A percentile compares a stretch with the other conserved stretches of the same genome.
Conservation (phyloP, 2,888 invertebrate genomes). For the Leptinotarsa peninsularis region DNA sequence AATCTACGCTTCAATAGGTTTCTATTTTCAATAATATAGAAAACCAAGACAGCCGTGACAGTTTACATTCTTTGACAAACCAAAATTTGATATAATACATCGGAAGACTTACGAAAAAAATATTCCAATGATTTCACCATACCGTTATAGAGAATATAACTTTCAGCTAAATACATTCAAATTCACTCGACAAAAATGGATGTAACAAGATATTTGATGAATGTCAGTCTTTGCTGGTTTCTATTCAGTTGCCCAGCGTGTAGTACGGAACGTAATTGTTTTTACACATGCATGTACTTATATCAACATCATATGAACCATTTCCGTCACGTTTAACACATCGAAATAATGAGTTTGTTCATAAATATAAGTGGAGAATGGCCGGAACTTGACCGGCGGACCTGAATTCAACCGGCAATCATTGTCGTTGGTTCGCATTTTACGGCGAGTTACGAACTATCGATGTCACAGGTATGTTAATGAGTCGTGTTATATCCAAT, state of each 20-base stretch:
- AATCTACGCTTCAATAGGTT: too few relatives aligned
- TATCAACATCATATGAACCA: slow-evolving; percentile 58
- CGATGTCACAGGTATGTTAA: neutral
- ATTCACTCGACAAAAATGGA: slow-evolving; percentile 34
- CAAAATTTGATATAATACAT: too few relatives aligned
- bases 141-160: slow-evolving; percentile 39
- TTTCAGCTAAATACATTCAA: slow-evolving; percentile 26
- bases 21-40: too few relatives aligned
- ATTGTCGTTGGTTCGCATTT: slow-evolving; percentile 9
- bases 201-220: slow-evolving; percentile 50
- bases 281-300: slow-evolving; percentile 59
- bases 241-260: slow-evolving; percentile 52
- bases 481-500: neutral
- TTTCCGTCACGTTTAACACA: slow-evolving; percentile 58
- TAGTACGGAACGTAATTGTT: slow-evolving; percentile 57
- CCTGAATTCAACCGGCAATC: slow-evolving; percentile 21
- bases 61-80: too few relatives aligned
- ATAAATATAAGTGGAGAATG: slow-evolving; percentile 48
- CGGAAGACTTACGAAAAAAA: too few relatives aligned
- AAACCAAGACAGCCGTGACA: too few relatives aligned
- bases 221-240: slow-evolving; percentile 45
- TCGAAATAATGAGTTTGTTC: slow-evolving; percentile 50
- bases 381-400: slow-evolving; percentile 38
- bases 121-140: slow-evolving; percentile 22
- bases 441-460: neutral